phyloP scores from a whole-genome alignment of 2,888 invertebrate genomes.

The Eristalis tenax region DNA sequence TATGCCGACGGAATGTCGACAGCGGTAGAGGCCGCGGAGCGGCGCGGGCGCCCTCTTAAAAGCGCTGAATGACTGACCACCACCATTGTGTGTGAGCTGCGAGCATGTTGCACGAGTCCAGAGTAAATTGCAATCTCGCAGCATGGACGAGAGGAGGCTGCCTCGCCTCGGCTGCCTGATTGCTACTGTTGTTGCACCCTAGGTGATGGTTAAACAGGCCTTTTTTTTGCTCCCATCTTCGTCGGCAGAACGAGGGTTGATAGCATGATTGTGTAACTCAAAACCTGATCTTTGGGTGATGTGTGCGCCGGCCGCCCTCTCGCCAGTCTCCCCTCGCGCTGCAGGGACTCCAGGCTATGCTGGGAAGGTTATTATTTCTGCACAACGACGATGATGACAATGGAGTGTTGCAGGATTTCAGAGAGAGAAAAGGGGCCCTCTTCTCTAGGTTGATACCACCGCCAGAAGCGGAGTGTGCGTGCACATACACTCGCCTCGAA shows the following conservation, averaged over 20 bases:
- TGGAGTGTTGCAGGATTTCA: slow-evolving; percentile 29
- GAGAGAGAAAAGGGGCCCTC: slow-evolving; percentile 23
- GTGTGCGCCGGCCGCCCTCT: background rate
- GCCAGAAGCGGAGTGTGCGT: background rate
- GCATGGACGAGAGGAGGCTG: background rate
- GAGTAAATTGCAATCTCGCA: slow-evolving; percentile 20
- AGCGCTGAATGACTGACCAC: background rate
- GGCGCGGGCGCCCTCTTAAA: background rate
- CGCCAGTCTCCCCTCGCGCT: background rate
- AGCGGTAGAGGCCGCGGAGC: background rate
- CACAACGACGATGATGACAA: slow-evolving; percentile 13
- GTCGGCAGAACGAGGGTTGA: slow-evolving; percentile 38
- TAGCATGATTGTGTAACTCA: slow-evolving; percentile 46
- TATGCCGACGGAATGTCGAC: background rate
- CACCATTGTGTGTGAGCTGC: slow-evolving; percentile 1
- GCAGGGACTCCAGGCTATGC: background rate
- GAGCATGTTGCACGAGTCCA: background rate
- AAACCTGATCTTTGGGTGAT: slow-evolving; percentile 46
- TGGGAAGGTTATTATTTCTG: slow-evolving; percentile 15
- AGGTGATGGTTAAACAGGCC: slow-evolving; percentile 36
- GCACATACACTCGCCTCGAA: background rate
- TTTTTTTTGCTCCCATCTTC: background rate
- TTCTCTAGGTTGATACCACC: background rate
- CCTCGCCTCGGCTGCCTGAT: background rate
- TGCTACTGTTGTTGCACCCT: slow-evolving; percentile 23